phyloP scores from a whole-genome alignment of 2,113 vertebrate species.

The Condylura cristata region DNA sequence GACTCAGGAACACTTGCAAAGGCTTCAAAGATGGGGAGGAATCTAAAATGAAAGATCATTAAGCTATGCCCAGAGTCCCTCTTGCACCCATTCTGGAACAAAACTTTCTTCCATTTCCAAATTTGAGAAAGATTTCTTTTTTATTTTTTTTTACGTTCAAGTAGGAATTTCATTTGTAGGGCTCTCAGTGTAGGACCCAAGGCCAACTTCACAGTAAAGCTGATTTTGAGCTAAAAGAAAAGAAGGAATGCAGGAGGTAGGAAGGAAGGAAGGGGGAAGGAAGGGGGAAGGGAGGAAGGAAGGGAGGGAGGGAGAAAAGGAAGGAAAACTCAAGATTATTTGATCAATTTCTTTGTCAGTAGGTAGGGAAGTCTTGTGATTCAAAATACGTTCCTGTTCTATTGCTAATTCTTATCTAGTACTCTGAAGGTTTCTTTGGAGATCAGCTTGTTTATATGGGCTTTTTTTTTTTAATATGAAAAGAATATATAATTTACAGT shows the following conservation, averaged over 20 bases:
- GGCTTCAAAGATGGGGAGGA: constrained; percentile 65
- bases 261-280: no score
- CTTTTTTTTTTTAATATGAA: constrained; percentile 33
- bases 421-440: constrained; percentile 4
- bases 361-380: background rate
- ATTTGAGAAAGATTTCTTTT: background rate
- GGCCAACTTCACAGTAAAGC: background rate
- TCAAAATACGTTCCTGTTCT: constrained; percentile 6
- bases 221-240: background rate
- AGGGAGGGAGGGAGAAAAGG: background rate
- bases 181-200: background rate
- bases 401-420: constrained; percentile 35
- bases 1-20: constrained; percentile 77
- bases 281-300: background rate
- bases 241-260: no score
- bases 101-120: background rate
- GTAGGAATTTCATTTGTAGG: background rate
- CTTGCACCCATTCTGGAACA: constrained; percentile 30
- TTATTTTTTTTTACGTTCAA: background rate
- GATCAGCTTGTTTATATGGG: background rate
- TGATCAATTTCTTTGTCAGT: background rate
- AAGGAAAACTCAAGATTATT: background rate
- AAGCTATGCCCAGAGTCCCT: constrained; percentile 39
- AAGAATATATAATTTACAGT: constrained; percentile 35
- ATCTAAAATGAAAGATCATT: constrained; percentile 58